Percentiles rank a stretch among this genome's conserved stretches.
Conservation (phyloP, 2,113 vertebrate genomes). For the Sylvilagus bachmani region DNA sequence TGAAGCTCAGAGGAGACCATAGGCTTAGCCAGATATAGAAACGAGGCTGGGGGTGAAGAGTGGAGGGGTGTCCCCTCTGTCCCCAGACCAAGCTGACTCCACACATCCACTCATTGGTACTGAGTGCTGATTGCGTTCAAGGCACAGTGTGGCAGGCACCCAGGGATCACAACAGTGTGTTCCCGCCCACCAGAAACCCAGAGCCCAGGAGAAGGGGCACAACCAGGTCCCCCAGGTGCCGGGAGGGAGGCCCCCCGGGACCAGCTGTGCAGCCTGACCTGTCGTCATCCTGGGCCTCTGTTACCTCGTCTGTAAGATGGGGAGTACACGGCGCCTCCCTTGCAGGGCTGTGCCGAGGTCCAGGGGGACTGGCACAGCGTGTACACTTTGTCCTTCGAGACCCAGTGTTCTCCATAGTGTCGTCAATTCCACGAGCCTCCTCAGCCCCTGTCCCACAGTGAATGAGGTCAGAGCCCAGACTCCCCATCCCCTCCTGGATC, state of each 20-base stretch:
- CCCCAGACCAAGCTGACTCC: background rate
- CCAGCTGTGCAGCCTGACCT: background rate
- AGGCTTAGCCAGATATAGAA: background rate
- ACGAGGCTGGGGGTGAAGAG: background rate
- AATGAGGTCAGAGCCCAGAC: background rate
- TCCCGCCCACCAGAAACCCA: rapidly evolving
- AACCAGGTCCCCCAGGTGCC: background rate
- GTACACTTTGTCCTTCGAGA: background rate
- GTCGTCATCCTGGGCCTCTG: background rate
- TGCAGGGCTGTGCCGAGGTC: background rate
- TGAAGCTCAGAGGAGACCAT: background rate
- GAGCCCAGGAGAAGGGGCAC: background rate
- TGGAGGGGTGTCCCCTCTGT: background rate
- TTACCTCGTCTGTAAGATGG: background rate
- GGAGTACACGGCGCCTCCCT: background rate
- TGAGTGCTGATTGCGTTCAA: background rate
- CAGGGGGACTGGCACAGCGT: background rate
- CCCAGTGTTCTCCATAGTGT: background rate
- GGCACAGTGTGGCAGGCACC: background rate
- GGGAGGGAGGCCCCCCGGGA: background rate
- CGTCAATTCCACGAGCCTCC: background rate
- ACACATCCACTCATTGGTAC: background rate
- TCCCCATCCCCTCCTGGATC: background rate
- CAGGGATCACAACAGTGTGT: background rate
- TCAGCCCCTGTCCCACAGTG: background rate